Base-by-base conservation (phyloP, 2,888 invertebrate species). In the Cephus pulcher region DNA sequence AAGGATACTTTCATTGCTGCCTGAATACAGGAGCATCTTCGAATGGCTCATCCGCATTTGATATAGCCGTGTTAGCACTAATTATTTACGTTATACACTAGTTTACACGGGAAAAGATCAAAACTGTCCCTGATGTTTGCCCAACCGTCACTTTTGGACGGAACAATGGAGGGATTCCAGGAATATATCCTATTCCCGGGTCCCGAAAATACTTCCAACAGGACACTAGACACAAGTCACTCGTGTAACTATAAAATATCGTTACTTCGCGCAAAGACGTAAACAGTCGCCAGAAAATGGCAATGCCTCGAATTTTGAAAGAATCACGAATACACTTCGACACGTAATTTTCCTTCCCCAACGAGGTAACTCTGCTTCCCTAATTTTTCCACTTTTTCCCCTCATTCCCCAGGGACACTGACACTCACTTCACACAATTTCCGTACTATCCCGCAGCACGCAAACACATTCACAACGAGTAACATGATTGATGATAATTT, bases 1-100 rank as follows among this genome's bases (percentile, higher is more conserved):
- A 74, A 90, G 86, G 82, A 90, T 89, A 80, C 90, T 90, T 82
- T 90, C 89, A 86, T 89, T 90, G 81, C 88, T 89, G 78, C 89
- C 88, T 76, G 89, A 89, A 78, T 88, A 84, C 69, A 87, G 87
- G 35, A 89, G 84, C 88, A 89, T 90, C 83, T 87, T 89, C 81
- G 83, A 80, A 70, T 74, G 69, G 69, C 33, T 69, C 12, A 34
- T 76, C 23, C 40, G 32, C 69, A 34, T 71, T 23, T 71, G 32
- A 56, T 23, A 0, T 6, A 56, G 40, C 6, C 23, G 40, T 23
- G 23, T 56, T 56, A 23, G 23, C 6, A 23, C 23, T 56, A 9
- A 56, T 56, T 56, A 56, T 23, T 9, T 23, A 56, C 23, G 23
- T 56, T 23, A 9, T 2, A 37, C 37, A 12, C 12, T 37, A 12